These are phyloP conservation scores for Phylloscopus whistleri DNA, from an alignment of 2,113 vertebrate species.

Conservation along the genomic window DNA sequence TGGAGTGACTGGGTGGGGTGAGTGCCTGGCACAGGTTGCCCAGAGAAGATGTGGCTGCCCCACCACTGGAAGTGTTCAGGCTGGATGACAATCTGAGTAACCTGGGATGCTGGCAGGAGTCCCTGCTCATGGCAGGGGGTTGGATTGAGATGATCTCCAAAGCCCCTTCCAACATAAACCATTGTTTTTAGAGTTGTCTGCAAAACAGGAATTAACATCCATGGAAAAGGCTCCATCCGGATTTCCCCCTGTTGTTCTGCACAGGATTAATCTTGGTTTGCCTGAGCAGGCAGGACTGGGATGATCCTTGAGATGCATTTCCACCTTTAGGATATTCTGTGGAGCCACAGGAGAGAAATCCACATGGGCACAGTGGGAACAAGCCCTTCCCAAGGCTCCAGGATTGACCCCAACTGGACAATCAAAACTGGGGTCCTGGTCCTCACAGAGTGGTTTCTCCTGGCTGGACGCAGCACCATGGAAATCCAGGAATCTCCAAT, in stretches of 20 bases:
- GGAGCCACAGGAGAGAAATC: background rate
- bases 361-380: accelerated
- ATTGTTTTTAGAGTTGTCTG: background rate
- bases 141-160: background rate
- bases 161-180: background rate
- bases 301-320: background rate
- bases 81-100: background rate
- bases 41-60: background rate
- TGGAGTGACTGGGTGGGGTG: too few species aligned
- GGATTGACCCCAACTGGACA: background rate
- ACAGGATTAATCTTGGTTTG: background rate
- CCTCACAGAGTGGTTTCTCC: background rate
- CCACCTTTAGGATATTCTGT: background rate
- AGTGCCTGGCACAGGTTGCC: background rate
- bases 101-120: background rate
- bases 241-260: background rate
- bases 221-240: background rate
- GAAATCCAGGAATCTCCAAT: background rate
- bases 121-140: background rate
- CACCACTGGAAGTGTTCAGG: background rate
- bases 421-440: accelerated
- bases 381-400: background rate
- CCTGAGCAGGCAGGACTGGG: background rate
- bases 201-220: background rate
- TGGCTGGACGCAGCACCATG: background rate